Evolutionary conservation across 2,797 vertebrate species (phyloP).

Genomic region (Bufotes viridis): DNA sequence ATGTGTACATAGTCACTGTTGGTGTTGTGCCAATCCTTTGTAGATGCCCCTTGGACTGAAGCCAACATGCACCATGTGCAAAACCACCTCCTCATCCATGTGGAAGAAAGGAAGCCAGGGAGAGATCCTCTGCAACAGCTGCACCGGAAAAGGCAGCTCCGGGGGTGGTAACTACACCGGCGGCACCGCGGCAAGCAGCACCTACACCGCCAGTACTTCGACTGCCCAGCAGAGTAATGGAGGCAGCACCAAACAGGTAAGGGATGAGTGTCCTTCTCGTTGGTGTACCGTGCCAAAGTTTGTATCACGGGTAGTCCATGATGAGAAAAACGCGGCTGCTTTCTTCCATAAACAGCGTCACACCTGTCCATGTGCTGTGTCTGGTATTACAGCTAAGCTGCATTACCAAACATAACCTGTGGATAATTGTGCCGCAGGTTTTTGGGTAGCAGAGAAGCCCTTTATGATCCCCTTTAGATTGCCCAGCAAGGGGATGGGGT

Average conservation of each 20-base stretch:
- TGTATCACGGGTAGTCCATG: background rate
- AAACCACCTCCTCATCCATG: slow-evolving; percentile 95
- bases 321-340: no score
- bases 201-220: slow-evolving; percentile 73
- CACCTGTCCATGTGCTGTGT: no score
- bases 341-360: no score
- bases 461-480: no score
- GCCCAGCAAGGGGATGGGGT: no score
- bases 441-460: no score
- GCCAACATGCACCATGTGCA: slow-evolving; percentile 91
- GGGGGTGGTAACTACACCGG: slow-evolving; percentile 45
- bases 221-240: slow-evolving; percentile 82
- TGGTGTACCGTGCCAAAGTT: background rate
- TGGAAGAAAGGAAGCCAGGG: slow-evolving; percentile 95
- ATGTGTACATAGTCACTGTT: background rate
- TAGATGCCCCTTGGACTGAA: slow-evolving; percentile 93
- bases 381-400: no score
- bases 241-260: slow-evolving; percentile 84
- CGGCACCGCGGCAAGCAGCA: background rate
- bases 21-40: no score
- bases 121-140: slow-evolving; percentile 94
- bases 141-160: slow-evolving; percentile 82
- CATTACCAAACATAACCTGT: no score
- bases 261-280: background rate
- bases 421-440: no score